phyloP scores from a whole-genome alignment of 1,140 invertebrate species.

The Stenopsyche tienmushanensis region DNA sequence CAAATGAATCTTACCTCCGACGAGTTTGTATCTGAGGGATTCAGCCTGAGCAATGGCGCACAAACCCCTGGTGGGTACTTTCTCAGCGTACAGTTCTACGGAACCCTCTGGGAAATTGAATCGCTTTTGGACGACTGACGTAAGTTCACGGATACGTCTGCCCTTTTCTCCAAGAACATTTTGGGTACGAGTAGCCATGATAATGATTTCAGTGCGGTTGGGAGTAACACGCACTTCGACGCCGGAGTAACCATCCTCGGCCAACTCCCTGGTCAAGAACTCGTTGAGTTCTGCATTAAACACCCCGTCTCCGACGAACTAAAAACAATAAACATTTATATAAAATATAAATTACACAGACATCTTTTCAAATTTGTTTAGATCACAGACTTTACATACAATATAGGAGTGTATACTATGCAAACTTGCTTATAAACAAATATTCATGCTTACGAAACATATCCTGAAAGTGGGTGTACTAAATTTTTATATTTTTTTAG shows the following conservation, averaged over 20 bases:
- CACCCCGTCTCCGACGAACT: slow-evolving; percentile 98
- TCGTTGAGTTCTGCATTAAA: slow-evolving; percentile 99
- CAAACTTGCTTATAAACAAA: no score
- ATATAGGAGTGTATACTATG: no score
- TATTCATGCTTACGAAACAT: no score
- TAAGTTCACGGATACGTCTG: slow-evolving; percentile 92
- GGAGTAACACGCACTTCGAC: slow-evolving; percentile 96
- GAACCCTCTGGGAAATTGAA: slow-evolving; percentile 94
- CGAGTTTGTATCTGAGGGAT: slow-evolving; percentile 96
- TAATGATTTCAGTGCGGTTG: slow-evolving; percentile 94
- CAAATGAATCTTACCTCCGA: slow-evolving; percentile 68
- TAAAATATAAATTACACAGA: no score
- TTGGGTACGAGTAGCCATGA: slow-evolving; percentile 98
- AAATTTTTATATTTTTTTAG: no score
- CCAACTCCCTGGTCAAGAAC: slow-evolving; percentile 96
- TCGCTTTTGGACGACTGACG: slow-evolving; percentile 96
- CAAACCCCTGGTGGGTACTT: slow-evolving; percentile 95
- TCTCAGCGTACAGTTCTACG: slow-evolving; percentile 96
- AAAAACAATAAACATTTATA: no score
- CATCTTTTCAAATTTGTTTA: no score
- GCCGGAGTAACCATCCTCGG: slow-evolving; percentile 99
- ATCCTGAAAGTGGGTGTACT: no score
- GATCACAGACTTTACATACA: no score
- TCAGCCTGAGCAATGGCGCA: slow-evolving; percentile 99
- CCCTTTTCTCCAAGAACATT: slow-evolving; percentile 96